These are phyloP conservation scores for Ceratosolen solmsi DNA, from an alignment of 1,140 invertebrate genomes.

Conservation along the genomic window DNA sequence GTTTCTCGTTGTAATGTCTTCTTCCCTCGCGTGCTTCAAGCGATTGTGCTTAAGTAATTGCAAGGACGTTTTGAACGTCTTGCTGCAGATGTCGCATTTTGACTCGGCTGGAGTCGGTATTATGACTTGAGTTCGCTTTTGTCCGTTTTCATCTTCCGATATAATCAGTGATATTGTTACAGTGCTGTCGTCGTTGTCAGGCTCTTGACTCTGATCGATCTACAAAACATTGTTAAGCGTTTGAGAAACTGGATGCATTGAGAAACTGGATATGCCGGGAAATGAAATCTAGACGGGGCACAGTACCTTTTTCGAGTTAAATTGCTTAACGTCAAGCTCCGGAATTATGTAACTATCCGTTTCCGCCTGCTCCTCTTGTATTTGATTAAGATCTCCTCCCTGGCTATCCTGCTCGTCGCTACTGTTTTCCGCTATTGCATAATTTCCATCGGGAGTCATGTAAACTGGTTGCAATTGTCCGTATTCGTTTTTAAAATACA, in stretches of 20 bases:
- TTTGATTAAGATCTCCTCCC: slow-evolving; percentile 55
- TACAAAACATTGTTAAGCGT: not conserved
- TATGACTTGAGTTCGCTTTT: slow-evolving; percentile 72
- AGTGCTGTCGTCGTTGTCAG: slow-evolving; percentile 70
- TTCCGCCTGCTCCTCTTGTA: slow-evolving; percentile 54
- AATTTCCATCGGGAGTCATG: slow-evolving; percentile 70
- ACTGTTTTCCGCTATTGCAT: slow-evolving; percentile 65
- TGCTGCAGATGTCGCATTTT: slow-evolving; percentile 70
- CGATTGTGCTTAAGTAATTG: slow-evolving; percentile 70
- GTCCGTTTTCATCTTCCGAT: slow-evolving; percentile 71
- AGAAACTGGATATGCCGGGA: not conserved
- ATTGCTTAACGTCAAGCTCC: slow-evolving; percentile 58
- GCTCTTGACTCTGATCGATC: slow-evolving; percentile 52
- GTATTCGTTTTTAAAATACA: slow-evolving; percentile 71
- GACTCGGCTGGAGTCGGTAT: slow-evolving; percentile 69
- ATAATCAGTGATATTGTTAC: slow-evolving; percentile 72
- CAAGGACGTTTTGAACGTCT: slow-evolving; percentile 69
- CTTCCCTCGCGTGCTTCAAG: slow-evolving; percentile 70
- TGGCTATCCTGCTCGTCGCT: slow-evolving; percentile 63
- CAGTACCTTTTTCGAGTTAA: slow-evolving; percentile 60
- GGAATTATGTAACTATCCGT: slow-evolving; percentile 61
- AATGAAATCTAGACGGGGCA: slow-evolving; percentile 1
- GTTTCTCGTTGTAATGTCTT: slow-evolving; percentile 71
- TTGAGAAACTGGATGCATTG: not conserved
- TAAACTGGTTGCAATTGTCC: slow-evolving; percentile 69